These are phyloP conservation scores for Sebastes alutus DNA, from an alignment of 2,797 vertebrate species.

Conservation along the genomic window DNA sequence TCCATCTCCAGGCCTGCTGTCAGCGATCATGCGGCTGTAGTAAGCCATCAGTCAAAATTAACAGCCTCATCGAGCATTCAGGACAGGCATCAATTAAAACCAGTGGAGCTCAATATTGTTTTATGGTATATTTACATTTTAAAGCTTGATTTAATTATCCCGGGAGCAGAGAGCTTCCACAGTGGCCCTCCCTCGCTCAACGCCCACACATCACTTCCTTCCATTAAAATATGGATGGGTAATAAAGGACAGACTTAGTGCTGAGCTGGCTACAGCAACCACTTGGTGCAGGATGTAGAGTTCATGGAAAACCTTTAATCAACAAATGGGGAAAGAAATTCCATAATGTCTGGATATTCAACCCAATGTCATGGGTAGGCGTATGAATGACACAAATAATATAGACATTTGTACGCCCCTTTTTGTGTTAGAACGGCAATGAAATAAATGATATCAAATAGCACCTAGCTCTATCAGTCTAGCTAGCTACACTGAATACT, in stretches of 20 bases:
- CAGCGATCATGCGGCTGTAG: slow-evolving; percentile 56
- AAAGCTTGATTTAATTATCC: slow-evolving; percentile 82
- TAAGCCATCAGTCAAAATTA: slow-evolving; percentile 78
- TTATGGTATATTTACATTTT: slow-evolving; percentile 85
- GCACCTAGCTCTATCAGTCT: too few relatives aligned
- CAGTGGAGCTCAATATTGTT: slow-evolving; percentile 81
- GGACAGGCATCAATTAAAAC: slow-evolving; percentile 77
- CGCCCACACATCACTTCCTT: slow-evolving; percentile 58
- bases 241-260: slow-evolving; percentile 49
- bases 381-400: too few relatives aligned
- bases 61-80: slow-evolving; percentile 70
- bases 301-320: background rate
- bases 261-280: slow-evolving; percentile 37
- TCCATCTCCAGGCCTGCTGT: slow-evolving; percentile 36
- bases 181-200: slow-evolving; percentile 55
- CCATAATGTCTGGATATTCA: background rate
- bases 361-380: too few relatives aligned
- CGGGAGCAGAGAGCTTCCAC: slow-evolving; percentile 58
- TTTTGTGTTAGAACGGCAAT: too few relatives aligned
- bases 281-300: background rate
- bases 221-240: slow-evolving; percentile 58
- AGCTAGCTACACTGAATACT: background rate
- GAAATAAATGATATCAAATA: too few relatives aligned
- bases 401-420: too few relatives aligned
- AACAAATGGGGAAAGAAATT: background rate